These are phyloP conservation scores for Hoplias malabaricus DNA, from an alignment of 2,113 vertebrate genomes.

Conservation along the genomic window DNA sequence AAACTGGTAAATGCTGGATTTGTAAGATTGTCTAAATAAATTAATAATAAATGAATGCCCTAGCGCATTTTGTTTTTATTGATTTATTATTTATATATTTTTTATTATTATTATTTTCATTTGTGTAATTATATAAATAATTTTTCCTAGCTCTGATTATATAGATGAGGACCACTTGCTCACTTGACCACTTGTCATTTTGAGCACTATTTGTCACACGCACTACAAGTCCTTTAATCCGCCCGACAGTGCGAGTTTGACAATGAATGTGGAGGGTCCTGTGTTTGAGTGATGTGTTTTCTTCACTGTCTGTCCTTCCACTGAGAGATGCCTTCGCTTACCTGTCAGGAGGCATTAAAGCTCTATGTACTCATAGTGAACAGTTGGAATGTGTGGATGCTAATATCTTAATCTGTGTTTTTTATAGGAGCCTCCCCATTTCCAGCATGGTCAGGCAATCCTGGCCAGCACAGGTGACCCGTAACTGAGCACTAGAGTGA, in stretches of 20 bases:
- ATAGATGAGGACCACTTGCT: no score
- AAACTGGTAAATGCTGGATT: no score
- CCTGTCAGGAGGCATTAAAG: constrained; percentile 74
- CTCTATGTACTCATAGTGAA: constrained; percentile 54
- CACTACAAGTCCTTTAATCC: background rate
- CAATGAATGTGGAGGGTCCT: constrained; percentile 27
- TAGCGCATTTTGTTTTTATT: no score
- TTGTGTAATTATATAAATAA: no score
- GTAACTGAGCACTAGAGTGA: constrained; percentile 42
- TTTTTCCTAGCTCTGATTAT: no score
- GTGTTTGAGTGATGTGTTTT: constrained; percentile 63
- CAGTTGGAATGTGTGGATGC: constrained; percentile 63
- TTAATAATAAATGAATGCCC: no score
- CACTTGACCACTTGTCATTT: no score
- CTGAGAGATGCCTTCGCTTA: constrained; percentile 62
- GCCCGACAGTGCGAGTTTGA: background rate
- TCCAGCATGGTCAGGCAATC: constrained; percentile 66
- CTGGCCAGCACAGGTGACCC: constrained; percentile 62
- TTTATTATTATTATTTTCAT: no score
- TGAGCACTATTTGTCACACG: background rate
- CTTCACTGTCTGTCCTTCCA: constrained; percentile 47
- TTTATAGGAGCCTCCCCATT: constrained; percentile 53
- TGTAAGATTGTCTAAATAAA: no score
- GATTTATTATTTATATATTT: no score
- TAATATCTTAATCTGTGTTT: constrained; percentile 73